These are phyloP conservation scores for Dendrolimus pini DNA, from an alignment of 2,888 invertebrate genomes.

Conservation along the genomic window DNA sequence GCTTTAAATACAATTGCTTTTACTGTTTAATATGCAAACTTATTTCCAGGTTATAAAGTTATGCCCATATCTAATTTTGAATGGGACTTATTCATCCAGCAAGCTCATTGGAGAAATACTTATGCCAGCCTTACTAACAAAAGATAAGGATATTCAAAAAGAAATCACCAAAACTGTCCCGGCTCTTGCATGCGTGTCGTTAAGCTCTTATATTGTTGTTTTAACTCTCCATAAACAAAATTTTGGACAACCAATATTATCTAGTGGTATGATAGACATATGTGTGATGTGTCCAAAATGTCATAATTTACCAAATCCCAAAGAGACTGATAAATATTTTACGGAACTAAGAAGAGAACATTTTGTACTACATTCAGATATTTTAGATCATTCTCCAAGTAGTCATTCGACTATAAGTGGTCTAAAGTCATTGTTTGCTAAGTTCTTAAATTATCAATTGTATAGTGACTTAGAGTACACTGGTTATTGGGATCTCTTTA, in stretches of 20 bases:
- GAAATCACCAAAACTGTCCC: slow-evolving; percentile 37
- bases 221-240: slow-evolving; percentile 19
- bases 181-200: slow-evolving; percentile 48
- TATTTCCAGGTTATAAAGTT: slow-evolving; percentile 51
- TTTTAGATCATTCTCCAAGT: slow-evolving; percentile 23
- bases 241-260: slow-evolving; percentile 39
- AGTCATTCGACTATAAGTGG: slow-evolving; percentile 34
- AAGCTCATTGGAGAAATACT: slow-evolving; percentile 58
- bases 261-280: slow-evolving; percentile 29
- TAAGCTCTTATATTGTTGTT: slow-evolving; percentile 36
- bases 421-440: slow-evolving; percentile 41
- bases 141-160: slow-evolving; percentile 39
- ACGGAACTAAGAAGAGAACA: slow-evolving; percentile 20
- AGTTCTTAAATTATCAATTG: slow-evolving; percentile 52
- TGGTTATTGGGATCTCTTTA: slow-evolving; percentile 46
- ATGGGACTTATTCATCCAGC: slow-evolving; percentile 45
- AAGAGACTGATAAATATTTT: slow-evolving; percentile 16
- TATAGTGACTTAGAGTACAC: slow-evolving; percentile 36
- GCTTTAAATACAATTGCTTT: neutral
- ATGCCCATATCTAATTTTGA: slow-evolving; percentile 47
- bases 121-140: slow-evolving; percentile 54
- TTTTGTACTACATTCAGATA: slow-evolving; percentile 31
- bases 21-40: slow-evolving; percentile 3
- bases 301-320: slow-evolving; percentile 23
- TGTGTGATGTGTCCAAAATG: slow-evolving; percentile 50